These are phyloP conservation scores for Drosophila subquinaria DNA, from an alignment of 2,888 invertebrate genomes.

Conservation along the genomic window DNA sequence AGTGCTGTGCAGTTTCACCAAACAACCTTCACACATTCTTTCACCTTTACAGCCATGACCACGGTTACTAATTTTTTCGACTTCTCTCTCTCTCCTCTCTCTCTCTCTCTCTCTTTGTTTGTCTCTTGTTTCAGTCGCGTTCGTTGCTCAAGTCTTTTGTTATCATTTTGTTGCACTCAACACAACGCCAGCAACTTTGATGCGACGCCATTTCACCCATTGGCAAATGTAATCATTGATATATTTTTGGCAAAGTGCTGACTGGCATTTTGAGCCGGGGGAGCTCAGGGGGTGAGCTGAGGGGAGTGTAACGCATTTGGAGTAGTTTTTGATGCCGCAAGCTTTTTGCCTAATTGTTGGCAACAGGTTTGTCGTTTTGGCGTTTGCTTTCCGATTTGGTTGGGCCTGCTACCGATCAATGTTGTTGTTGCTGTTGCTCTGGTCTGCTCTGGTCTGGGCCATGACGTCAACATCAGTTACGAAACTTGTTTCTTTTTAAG, in stretches of 20 bases:
- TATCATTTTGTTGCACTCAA: slow-evolving; percentile 61
- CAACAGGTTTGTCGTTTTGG: slow-evolving; percentile 69
- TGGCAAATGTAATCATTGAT: slow-evolving; percentile 74
- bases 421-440: slow-evolving; percentile 1
- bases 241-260: slow-evolving; percentile 78
- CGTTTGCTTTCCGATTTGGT: slow-evolving; percentile 51
- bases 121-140: slow-evolving; percentile 45
- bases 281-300: background rate
- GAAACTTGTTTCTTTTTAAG: slow-evolving; percentile 80
- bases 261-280: slow-evolving; percentile 27
- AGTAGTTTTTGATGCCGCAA: slow-evolving; percentile 70
- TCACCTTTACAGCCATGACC: slow-evolving; percentile 85
- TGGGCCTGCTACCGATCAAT: slow-evolving; percentile 25
- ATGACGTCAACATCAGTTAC: slow-evolving; percentile 82
- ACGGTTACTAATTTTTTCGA: slow-evolving; percentile 81
- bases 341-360: slow-evolving; percentile 76
- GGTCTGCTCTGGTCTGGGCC: slow-evolving; percentile 54
- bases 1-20: slow-evolving; percentile 81
- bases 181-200: slow-evolving; percentile 20
- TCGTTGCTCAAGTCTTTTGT: slow-evolving; percentile 80
- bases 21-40: slow-evolving; percentile 85
- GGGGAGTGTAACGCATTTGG: slow-evolving; percentile 61
- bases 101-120: slow-evolving; percentile 21
- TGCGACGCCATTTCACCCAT: slow-evolving; percentile 49
- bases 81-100: slow-evolving; percentile 31